Evolutionary conservation across 2,888 invertebrate species (phyloP), one percentile per base, ranked within the genome.

Genomic region (Macaria notata): DNA sequence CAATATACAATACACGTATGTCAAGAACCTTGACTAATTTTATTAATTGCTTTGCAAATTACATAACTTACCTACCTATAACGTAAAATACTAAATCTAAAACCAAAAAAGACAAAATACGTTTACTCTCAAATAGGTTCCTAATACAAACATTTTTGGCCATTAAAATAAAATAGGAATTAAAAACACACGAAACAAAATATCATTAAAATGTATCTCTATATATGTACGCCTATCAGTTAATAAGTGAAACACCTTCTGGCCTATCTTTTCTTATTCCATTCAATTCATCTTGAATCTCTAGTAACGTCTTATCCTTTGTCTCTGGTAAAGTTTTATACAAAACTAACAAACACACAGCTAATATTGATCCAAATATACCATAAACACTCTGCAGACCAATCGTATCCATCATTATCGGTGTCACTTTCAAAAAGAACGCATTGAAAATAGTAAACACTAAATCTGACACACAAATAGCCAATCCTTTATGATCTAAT

Each of bases 281-380:
- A 65, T 68, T 71, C 3, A 82, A 65, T 49, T 74, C 71, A 61
- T 75, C 66, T 61, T 80, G 80, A 44, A 81, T 79, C 30, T 79
- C 73, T 52, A 76, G 75, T 41, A 81, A 62, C 0, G 75, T 73
- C 59, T 65, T 79, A 49, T 77, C 76, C 56, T 79, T 81, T 2
- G 81, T 81, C 64, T 82, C 82, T 9, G 76, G 77, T 29, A 82
- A 38, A 43, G 76, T 59, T 46, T 62, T 73, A 59, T 69, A 71
- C 45, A 81, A 62, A 33, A 72, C n/a, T 0, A 65, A 3, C 3
- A 78, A 62, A 57, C 75, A 72, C 3, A 72, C 9, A 8, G 63
- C 46, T 31, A 80, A 61, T 44, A 59, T 51, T 0, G 66, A 6
- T 3, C 71, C 79, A 41, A 69, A 81, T 4, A 75, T 69, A 6